Evolutionary conservation across 2,888 invertebrate species (phyloP).

Genomic region (Archips crataeganus): DNA sequence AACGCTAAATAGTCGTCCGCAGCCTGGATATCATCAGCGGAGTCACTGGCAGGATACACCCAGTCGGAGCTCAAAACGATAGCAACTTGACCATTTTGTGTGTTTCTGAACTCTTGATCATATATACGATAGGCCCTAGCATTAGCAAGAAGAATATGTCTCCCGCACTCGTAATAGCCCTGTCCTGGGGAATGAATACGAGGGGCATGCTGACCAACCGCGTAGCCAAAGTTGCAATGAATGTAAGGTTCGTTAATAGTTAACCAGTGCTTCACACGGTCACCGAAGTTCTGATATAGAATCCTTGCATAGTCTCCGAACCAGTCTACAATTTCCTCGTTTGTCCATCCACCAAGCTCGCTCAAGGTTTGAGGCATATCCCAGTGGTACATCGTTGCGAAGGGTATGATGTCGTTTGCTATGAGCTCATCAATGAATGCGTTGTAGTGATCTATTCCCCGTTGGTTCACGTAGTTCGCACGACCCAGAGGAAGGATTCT

Average conservation of each 20-base stretch:
- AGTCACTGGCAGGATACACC: constrained; percentile 21
- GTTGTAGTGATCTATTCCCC: constrained; percentile 88
- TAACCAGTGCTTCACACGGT: constrained; percentile 86
- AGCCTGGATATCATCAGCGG: constrained; percentile 25
- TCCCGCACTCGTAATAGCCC: constrained; percentile 26
- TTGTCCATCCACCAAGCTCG: constrained; percentile 57
- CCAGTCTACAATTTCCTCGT: constrained; percentile 56
- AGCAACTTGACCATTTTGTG: constrained; percentile 18
- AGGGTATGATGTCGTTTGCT: constrained; percentile 82
- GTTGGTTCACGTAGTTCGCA: constrained; percentile 81
- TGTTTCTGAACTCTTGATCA: constrained; percentile 45
- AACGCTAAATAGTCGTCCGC: constrained; percentile 13
- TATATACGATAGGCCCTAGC: constrained; percentile 63
- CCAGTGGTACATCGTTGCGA: constrained; percentile 85
- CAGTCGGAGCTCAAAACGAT: constrained; percentile 23
- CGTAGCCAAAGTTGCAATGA: constrained; percentile 61
- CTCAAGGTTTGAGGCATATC: constrained; percentile 75
- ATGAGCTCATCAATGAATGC: constrained; percentile 87
- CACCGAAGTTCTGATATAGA: constrained; percentile 79
- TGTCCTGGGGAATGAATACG: constrained; percentile 4
- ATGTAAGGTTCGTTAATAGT: constrained; percentile 88
- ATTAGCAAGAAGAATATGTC: constrained; percentile 57
- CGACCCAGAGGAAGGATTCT: constrained; percentile 87
- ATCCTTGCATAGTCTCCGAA: constrained; percentile 66
- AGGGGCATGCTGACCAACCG: constrained; percentile 40